Conservation (phyloP, 1,140 invertebrate genomes). For the Drosophila kikkawai region DNA sequence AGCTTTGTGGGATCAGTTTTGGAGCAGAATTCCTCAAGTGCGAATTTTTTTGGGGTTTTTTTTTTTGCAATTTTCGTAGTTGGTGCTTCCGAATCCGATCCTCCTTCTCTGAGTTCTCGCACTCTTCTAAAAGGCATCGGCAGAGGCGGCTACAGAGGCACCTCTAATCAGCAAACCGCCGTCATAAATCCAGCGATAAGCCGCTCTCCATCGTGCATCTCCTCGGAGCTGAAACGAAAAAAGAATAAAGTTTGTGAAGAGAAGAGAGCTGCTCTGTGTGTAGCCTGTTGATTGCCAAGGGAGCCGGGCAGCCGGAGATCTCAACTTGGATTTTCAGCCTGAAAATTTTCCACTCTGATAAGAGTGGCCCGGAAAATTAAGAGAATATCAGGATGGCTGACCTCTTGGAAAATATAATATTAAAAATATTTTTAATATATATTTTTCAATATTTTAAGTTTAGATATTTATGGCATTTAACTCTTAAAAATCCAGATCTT, state of each 20-base stretch:
- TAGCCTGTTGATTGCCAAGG: not conserved
- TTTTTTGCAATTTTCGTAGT: constrained; percentile 4
- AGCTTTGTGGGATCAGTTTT: constrained; percentile 16
- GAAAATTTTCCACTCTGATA: constrained; percentile 71
- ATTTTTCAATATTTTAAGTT: too few relatives aligned
- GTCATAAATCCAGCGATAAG: constrained; percentile 54
- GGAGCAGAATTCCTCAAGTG: constrained; percentile 37
- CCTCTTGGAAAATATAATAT: not conserved
- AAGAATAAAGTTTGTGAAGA: constrained; percentile 24
- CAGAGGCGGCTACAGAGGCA: constrained; percentile 40
- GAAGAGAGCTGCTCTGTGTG: constrained; percentile 13
- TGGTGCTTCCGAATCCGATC: constrained; percentile 15
- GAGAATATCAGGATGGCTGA: not conserved
- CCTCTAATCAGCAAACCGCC: constrained; percentile 67
- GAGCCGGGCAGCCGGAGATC: constrained; percentile 38
- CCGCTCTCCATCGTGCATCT: constrained; percentile 36
- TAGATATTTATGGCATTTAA: too few relatives aligned
- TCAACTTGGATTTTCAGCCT: constrained; percentile 15
- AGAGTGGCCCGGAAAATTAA: constrained; percentile 28
- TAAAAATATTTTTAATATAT: too few relatives aligned
- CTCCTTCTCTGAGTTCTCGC: constrained; percentile 66
- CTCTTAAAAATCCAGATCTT: too few relatives aligned
- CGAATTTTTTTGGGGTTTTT: not conserved
- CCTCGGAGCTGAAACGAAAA: constrained; percentile 40
- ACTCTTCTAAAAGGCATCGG: constrained; percentile 59